Base-by-base conservation (phyloP, 2,113 vertebrate genomes). In the Promerops cafer region DNA sequence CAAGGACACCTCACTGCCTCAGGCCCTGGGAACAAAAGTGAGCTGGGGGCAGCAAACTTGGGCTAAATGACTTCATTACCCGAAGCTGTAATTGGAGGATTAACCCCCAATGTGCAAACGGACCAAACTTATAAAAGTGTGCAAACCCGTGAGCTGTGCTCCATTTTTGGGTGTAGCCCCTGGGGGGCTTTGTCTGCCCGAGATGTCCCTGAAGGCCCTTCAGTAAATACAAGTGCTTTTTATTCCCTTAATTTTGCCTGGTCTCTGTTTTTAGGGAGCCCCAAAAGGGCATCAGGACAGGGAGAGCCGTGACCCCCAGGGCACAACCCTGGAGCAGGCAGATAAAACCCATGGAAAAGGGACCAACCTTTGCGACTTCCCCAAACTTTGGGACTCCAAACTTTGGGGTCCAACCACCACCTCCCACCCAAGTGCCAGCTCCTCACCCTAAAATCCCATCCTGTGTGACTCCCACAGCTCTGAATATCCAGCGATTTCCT, bases 381-480 rank as follows among this genome's bases (percentile, higher is more conserved):
- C 61, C 52, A 66, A 11, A 26, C 13, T 4, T 2, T 1, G n/a
- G 8, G 10, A 61, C 17, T n/a, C 30, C 35, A 45, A 45, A 47
- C 40, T 3, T 15, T 6, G 45, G 2, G 39, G 4, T 74, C 37
- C 10, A 22, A 30, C 4, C 45, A 22, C 40, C 21, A 0, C 28
- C 27, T 53, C 74, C 65, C 2, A 0, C 42, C 40, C 66, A 18
- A 18, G 45, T 1, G 16, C 39, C 74, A 26, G 11, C 31, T 66
- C 45, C 42, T 28, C 24, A 3, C 22, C 6, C 4, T 1, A 23
- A 45, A 70, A 70, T 9, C 71, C 50, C 71, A 31, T 2, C 31
- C 53, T 0, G 0, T 22, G 68, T n/a, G 2, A 2, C 16, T 16
- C 8, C 47, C 16, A 2, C 3, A 9, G 3, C 33, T 23, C 37